Evolutionary conservation across 2,113 vertebrate genomes (phyloP).

Genomic region (Chaenogobius annularis): DNA sequence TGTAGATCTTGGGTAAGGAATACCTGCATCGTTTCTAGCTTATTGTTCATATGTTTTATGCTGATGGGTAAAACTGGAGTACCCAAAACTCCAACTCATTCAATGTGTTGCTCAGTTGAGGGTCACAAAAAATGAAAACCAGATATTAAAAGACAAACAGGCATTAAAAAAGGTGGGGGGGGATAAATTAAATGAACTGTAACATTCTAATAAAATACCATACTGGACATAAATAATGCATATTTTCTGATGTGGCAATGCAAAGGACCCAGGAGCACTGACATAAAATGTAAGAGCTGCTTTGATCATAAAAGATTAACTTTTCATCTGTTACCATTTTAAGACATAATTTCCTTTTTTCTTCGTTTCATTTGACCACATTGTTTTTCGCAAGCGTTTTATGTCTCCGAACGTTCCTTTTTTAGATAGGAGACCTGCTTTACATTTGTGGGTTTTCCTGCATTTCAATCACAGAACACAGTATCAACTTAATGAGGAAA

Average conservation of each 20-base stretch:
- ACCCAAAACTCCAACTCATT: neutral
- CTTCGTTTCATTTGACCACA: slow-evolving; percentile 1
- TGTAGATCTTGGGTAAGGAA: too few species aligned
- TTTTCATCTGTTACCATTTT: slow-evolving; percentile 8
- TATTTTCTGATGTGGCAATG: neutral
- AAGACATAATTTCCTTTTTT: slow-evolving; percentile 4
- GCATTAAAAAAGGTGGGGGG: neutral
- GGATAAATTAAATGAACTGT: neutral
- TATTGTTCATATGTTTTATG: too few species aligned
- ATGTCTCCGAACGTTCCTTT: neutral
- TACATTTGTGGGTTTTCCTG: neutral
- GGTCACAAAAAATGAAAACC: neutral
- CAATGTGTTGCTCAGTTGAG: neutral
- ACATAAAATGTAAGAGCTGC: neutral
- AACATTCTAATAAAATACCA: neutral
- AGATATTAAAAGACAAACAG: neutral
- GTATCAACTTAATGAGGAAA: neutral
- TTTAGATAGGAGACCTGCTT: slow-evolving; percentile 4
- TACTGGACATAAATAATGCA: neutral
- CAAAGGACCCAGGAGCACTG: neutral
- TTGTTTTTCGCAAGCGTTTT: slow-evolving; percentile 3
- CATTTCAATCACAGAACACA: neutral
- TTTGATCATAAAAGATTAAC: slow-evolving; percentile 1
- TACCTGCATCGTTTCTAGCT: too few species aligned
- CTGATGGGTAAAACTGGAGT: neutral